phyloP scores from a whole-genome alignment of 2,888 invertebrate genomes.

The Hirtodrosophila confusa region DNA sequence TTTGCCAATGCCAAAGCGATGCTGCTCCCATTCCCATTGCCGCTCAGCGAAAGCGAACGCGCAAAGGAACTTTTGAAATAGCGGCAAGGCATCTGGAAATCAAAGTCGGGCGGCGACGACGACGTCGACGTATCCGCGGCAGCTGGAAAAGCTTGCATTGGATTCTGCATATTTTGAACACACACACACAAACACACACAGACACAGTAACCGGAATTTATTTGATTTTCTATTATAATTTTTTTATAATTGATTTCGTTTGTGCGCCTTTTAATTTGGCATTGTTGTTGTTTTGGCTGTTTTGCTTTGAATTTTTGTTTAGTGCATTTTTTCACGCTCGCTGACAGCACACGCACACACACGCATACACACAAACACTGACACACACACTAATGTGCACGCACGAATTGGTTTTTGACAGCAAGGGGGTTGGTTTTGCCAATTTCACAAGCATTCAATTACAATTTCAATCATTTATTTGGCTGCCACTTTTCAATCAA shows the following conservation, averaged over 20 bases:
- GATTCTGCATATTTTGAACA: slow-evolving; percentile 42
- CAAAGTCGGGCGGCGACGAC: slow-evolving; percentile 80
- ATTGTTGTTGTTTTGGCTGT: slow-evolving; percentile 37
- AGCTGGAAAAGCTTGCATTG: slow-evolving; percentile 49
- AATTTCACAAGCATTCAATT: slow-evolving; percentile 38
- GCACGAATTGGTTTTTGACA: slow-evolving; percentile 26
- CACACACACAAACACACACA: slow-evolving; percentile 8
- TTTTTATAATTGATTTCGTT: slow-evolving; percentile 10
- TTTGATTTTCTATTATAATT: slow-evolving; percentile 26
- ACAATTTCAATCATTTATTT: slow-evolving; percentile 30
- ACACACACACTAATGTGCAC: slow-evolving; percentile 12
- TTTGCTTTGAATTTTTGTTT: slow-evolving; percentile 46
- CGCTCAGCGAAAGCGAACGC: slow-evolving; percentile 85
- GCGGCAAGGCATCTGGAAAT: slow-evolving; percentile 84
- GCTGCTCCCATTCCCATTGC: slow-evolving; percentile 38
- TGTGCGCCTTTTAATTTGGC: slow-evolving; percentile 48
- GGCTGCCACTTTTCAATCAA: slow-evolving; percentile 39
- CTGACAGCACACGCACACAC: slow-evolving; percentile 26
- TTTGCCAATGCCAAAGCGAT: slow-evolving; percentile 55
- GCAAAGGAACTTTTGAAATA: slow-evolving; percentile 86
- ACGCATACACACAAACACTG: slow-evolving; percentile 12
- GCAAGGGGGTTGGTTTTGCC: slow-evolving; percentile 5
- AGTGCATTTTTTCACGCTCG: slow-evolving; percentile 66
- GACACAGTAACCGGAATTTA: slow-evolving; percentile 19
- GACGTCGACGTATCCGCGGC: slow-evolving; percentile 14